Conservation (phyloP, 2,797 vertebrate genomes). For the Crocidura indochinensis region DNA sequence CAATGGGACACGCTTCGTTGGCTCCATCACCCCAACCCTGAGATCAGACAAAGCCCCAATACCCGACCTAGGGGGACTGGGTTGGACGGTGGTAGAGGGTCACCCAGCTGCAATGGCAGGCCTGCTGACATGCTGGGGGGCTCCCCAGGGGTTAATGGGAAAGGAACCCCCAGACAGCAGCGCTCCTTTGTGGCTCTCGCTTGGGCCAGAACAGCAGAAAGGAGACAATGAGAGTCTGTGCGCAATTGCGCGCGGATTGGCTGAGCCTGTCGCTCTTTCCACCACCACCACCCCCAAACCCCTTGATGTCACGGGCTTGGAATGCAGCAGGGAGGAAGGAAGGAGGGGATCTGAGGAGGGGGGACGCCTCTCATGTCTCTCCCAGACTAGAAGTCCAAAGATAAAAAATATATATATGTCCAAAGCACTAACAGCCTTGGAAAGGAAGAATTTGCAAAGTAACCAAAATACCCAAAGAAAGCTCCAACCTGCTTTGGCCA, state of each 20-base stretch:
- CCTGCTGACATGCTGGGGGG: conserved; percentile 67
- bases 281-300: conserved; percentile 77
- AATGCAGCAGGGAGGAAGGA: conserved; percentile 88
- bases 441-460: neutral
- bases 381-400: conserved; percentile 76
- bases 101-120: conserved; percentile 8
- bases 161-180: conserved; percentile 55
- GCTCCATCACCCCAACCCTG: neutral
- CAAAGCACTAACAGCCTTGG: neutral
- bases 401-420: no score
- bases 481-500: neutral
- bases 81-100: no score
- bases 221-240: conserved; percentile 91
- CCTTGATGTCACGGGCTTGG: conserved; percentile 90
- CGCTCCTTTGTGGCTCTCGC: conserved; percentile 86
- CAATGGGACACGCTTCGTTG: neutral
- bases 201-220: conserved; percentile 85
- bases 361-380: conserved; percentile 82
- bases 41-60: neutral
- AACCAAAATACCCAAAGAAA: neutral
- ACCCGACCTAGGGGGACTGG: neutral
- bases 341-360: conserved; percentile 82
- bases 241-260: conserved; percentile 88
- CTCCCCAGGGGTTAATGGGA: conserved; percentile 78
- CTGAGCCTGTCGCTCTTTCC: conserved; percentile 46